phyloP scores from a whole-genome alignment of 2,888 invertebrate genomes.

The Hirtodrosophila alboralis region DNA sequence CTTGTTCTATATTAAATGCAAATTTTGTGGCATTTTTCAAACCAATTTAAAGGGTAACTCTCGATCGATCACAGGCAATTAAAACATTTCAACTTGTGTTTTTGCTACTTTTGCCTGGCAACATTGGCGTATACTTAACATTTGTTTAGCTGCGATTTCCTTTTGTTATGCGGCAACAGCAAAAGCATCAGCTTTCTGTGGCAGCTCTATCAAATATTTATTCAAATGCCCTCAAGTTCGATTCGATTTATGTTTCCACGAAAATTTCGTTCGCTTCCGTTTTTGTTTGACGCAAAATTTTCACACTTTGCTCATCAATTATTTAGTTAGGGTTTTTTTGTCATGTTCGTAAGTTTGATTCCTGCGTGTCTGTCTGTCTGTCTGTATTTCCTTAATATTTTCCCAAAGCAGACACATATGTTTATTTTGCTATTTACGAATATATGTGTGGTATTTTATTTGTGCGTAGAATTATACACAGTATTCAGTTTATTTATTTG shows the following conservation, averaged over 20 bases:
- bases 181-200: no score
- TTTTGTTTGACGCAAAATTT: slow-evolving; percentile 55
- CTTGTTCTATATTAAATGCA: no score
- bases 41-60: no score
- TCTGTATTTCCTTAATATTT: slow-evolving; percentile 3
- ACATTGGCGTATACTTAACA: slow-evolving; percentile 64
- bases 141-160: slow-evolving; percentile 46
- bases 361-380: neutral
- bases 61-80: no score
- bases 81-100: no score
- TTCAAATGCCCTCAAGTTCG: slow-evolving; percentile 65
- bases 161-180: slow-evolving; percentile 31
- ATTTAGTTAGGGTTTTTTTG: slow-evolving; percentile 43
- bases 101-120: slow-evolving; percentile 29
- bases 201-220: slow-evolving; percentile 72
- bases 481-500: slow-evolving; percentile 37
- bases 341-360: slow-evolving; percentile 18
- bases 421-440: slow-evolving; percentile 37
- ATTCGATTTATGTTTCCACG: slow-evolving; percentile 71
- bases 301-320: slow-evolving; percentile 63
- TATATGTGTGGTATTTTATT: slow-evolving; percentile 11
- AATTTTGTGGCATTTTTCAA: no score
- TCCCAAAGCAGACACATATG: neutral
- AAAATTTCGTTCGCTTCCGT: slow-evolving; percentile 57
- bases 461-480: slow-evolving; percentile 34